Evolutionary conservation across 1,140 invertebrate genomes (phyloP).

Genomic region (Diuraphis noxia): DNA sequence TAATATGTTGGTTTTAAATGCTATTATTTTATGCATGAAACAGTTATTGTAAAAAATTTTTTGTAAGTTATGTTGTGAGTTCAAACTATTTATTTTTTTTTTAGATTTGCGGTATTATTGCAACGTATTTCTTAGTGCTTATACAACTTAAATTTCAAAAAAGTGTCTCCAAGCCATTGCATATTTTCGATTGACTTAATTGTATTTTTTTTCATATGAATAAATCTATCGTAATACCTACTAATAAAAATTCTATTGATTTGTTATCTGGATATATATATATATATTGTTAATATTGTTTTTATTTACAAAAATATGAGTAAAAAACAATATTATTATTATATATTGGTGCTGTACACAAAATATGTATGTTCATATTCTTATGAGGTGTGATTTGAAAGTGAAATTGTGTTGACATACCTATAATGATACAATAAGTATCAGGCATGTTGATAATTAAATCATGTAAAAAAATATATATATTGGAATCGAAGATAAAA

Average conservation of each 20-base stretch:
- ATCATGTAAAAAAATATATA: not conserved
- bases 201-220: not conserved
- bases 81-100: not conserved
- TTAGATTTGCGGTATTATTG: not conserved
- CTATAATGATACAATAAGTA: not conserved
- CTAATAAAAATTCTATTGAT: not conserved
- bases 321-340: too few relatives aligned
- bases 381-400: not conserved
- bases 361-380: not conserved
- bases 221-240: not conserved
- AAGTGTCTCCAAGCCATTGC: conserved; percentile 2
- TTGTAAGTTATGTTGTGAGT: not conserved
- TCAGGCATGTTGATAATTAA: not conserved
- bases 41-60: not conserved
- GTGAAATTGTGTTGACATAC: not conserved
- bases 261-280: too few relatives aligned
- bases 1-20: not conserved
- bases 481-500: not conserved
- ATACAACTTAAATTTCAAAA: conserved; percentile 34
- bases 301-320: not conserved
- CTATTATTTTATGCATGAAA: not conserved
- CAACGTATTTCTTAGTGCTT: conserved; percentile 11
- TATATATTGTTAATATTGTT: not conserved
- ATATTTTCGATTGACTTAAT: not conserved
- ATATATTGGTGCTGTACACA: not conserved